Evolutionary conservation across 2,113 vertebrate genomes (phyloP), one percentile per base, ranked within the genome.

Genomic region (Pogonocichla stellata): DNA sequence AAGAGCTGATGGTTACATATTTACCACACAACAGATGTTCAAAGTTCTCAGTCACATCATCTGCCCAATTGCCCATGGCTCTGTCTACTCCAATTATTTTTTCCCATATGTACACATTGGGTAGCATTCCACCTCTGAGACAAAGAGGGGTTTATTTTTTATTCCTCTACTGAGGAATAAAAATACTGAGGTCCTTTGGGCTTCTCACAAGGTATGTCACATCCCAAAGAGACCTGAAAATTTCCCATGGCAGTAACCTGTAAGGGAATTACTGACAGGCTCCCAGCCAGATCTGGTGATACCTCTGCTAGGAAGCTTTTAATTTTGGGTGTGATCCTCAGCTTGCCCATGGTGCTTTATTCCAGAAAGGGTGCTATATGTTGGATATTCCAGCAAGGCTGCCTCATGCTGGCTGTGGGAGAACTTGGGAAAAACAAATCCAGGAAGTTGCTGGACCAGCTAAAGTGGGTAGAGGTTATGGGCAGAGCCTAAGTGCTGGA

Each of bases 51-150:
- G 79, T 88, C 92, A 94, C 71, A 88, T 97, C 94, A 88, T 97
- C 93, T 95, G 89, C 74, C 93, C 96, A 96, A 93, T 93, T 93
- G 94, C 81, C 96, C 93, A 92, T 96, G 92, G 92, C 87, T 96
- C 93, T 95, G 80, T 96, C 92, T 94, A 83, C 85, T 93, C 71
- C 87, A 88, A 74, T 93, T 91, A 78, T 86, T 93, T 93, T 93
- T 96, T 90, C 74, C 92, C 90, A 66, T 97, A 95, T 91, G 94
- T 88, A 93, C 78, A 56, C n/a, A 33, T 7, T 82, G 79, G 82
- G 92, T 93, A 0, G 0, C 58, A 66, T 94, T 94, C 75, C 74
- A 92, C 50, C 50, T 58, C 71, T 1, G 8, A 90, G 51, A 88
- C 79, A 90, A 85, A 94, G 33, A 33, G 8, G 10, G 18, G 1